These are phyloP conservation scores for Brenthis ino DNA, from an alignment of 2,888 invertebrate species.

Conservation along the genomic window DNA sequence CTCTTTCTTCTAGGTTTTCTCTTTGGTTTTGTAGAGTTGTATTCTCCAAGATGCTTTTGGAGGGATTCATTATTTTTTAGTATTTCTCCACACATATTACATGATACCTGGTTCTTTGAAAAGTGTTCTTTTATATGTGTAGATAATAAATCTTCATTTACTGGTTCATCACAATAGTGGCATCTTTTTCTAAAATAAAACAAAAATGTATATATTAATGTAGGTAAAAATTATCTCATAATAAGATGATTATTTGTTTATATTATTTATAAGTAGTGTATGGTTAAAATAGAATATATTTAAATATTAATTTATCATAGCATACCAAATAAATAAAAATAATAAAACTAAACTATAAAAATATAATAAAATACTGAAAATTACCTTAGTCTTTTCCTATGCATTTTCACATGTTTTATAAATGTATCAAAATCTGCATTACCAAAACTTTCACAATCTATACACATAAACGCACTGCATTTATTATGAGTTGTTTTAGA, in stretches of 20 bases:
- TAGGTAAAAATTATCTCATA: too few relatives aligned
- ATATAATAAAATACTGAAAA: not conserved
- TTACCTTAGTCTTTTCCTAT: conserved; percentile 83
- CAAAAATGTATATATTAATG: too few relatives aligned
- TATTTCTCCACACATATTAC: conserved; percentile 66
- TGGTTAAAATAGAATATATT: too few relatives aligned
- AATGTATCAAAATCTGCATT: conserved; percentile 84
- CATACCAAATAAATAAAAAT: not conserved
- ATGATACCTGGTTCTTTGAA: conserved; percentile 52
- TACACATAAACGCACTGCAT: conserved; percentile 84
- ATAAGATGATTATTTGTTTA: too few relatives aligned
- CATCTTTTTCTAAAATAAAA: conserved; percentile 44
- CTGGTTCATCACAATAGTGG: conserved; percentile 55
- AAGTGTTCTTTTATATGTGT: conserved; percentile 58
- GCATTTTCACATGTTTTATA: conserved; percentile 84
- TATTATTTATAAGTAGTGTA: too few relatives aligned
- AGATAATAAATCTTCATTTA: conserved; percentile 46
- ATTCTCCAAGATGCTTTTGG: conserved; percentile 58
- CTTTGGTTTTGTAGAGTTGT: conserved; percentile 53
- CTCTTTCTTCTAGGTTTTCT: conserved; percentile 60
- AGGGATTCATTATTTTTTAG: conserved; percentile 58
- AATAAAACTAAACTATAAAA: not conserved
- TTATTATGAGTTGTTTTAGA: conserved; percentile 84
- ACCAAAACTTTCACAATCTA: conserved; percentile 82
- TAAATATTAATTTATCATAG: too few relatives aligned